phyloP scores from a whole-genome alignment of 2,113 vertebrate species.

The Kryptolebias marmoratus region DNA sequence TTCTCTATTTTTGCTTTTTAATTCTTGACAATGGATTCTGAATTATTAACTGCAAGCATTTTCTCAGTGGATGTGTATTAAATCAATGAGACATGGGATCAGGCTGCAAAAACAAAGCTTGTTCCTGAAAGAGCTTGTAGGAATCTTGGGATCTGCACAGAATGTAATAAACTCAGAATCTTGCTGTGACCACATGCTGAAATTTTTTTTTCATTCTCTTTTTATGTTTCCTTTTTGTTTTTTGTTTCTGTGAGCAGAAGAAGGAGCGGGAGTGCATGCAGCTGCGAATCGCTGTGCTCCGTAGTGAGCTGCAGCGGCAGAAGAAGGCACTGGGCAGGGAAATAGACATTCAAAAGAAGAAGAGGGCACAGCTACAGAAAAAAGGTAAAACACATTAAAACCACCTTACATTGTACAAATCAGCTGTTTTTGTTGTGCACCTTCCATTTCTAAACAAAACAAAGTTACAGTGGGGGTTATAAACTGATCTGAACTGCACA shows the following conservation, averaged over 20 bases:
- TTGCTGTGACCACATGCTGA: slow-evolving; percentile 19
- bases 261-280: slow-evolving; percentile 95
- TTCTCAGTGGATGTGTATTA: slow-evolving; percentile 15
- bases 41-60: slow-evolving; percentile 24
- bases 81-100: slow-evolving; percentile 31
- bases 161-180: slow-evolving; percentile 39
- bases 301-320: slow-evolving; percentile 92
- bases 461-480: too few species aligned
- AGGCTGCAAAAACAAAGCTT: slow-evolving; percentile 25
- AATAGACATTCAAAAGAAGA: slow-evolving; percentile 87
- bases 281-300: slow-evolving; percentile 91
- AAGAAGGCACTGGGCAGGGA: slow-evolving; percentile 89
- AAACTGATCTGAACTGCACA: not conserved
- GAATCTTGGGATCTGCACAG: slow-evolving; percentile 31
- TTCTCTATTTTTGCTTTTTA: slow-evolving; percentile 13
- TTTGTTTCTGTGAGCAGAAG: slow-evolving; percentile 81
- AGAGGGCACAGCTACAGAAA: slow-evolving; percentile 82
- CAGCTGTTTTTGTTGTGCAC: not conserved
- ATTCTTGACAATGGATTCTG: slow-evolving; percentile 32
- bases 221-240: slow-evolving; percentile 8
- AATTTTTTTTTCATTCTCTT: slow-evolving; percentile 20
- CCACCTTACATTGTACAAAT: not conserved
- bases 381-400: slow-evolving; percentile 80
- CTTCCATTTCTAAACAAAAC: not conserved
- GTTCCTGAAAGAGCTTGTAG: slow-evolving; percentile 33